Conservation (phyloP, 1,140 invertebrate species). For the Tribolium madens region DNA sequence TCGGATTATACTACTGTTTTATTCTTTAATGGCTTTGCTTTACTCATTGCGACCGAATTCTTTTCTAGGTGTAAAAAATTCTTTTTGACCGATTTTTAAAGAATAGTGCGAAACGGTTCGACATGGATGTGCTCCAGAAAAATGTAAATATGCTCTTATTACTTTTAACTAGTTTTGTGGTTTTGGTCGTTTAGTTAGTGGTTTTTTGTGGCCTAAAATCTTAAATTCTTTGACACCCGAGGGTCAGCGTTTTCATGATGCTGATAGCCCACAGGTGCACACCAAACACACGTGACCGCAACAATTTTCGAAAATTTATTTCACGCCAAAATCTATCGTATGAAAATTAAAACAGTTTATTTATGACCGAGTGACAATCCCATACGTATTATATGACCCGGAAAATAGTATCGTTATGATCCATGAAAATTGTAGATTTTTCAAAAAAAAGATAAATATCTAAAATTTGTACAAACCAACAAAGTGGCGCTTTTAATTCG, state of each 20-base stretch:
- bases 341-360: not conserved
- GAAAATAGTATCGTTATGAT: not conserved
- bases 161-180: slow-evolving; percentile 25
- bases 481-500: not conserved
- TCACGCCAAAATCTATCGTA: not conserved
- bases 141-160: slow-evolving; percentile 58
- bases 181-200: slow-evolving; percentile 35
- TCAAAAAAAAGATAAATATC: slow-evolving; percentile 14
- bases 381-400: not conserved
- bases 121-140: slow-evolving; percentile 62
- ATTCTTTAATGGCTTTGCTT: slow-evolving; percentile 20
- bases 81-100: slow-evolving; percentile 8
- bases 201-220: slow-evolving; percentile 17
- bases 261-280: not conserved
- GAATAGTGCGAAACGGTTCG: slow-evolving; percentile 45
- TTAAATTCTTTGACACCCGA: not conserved
- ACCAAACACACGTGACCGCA: slow-evolving; percentile 16
- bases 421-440: not conserved
- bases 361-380: not conserved
- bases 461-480: not conserved
- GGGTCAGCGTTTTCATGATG: slow-evolving; percentile 4
- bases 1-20: slow-evolving; percentile 42
- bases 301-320: not conserved
- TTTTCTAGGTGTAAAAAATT: slow-evolving; percentile 60
- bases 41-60: slow-evolving; percentile 51